These are phyloP conservation scores for Lasioglossum albipes DNA, from an alignment of 1,140 invertebrate genomes.

Conservation along the genomic window DNA sequence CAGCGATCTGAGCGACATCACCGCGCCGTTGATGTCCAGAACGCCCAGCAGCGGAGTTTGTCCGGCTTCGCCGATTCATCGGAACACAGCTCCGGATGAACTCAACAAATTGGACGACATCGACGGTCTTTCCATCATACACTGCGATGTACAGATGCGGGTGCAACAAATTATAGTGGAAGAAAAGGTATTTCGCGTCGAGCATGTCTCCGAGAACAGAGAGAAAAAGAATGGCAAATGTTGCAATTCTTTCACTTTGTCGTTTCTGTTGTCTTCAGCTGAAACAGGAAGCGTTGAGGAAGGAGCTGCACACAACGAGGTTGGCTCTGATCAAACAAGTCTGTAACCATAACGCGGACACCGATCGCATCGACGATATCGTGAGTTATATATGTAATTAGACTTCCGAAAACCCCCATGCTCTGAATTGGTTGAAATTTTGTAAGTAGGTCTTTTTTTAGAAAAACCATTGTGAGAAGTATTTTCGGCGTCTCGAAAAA, in stretches of 20 bases:
- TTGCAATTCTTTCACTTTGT: not conserved
- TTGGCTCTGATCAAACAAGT: slow-evolving; percentile 86
- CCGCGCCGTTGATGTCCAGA: slow-evolving; percentile 72
- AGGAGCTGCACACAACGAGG: slow-evolving; percentile 86
- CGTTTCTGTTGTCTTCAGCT: slow-evolving; percentile 76
- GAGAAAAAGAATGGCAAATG: not conserved
- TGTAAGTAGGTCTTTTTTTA: too few relatives aligned
- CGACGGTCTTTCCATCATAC: slow-evolving; percentile 90
- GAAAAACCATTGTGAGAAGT: too few relatives aligned
- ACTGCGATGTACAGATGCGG: slow-evolving; percentile 89
- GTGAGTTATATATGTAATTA: slow-evolving; percentile 75
- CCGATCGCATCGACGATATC: slow-evolving; percentile 82
- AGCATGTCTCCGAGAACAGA: too few relatives aligned
- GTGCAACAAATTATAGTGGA: slow-evolving; percentile 89
- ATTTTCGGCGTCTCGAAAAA: too few relatives aligned
- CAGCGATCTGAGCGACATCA: slow-evolving; percentile 76
- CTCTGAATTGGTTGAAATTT: too few relatives aligned
- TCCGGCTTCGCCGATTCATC: slow-evolving; percentile 76
- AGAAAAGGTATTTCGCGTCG: slow-evolving; percentile 83
- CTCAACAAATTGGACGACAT: slow-evolving; percentile 81
- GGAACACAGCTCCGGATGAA: slow-evolving; percentile 74
- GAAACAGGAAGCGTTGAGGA: slow-evolving; percentile 85
- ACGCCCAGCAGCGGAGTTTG: slow-evolving; percentile 78
- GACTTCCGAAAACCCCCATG: too few relatives aligned
- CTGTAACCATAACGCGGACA: slow-evolving; percentile 82